Percentiles rank a stretch among this genome's conserved stretches.
Evolutionary conservation across 1,140 invertebrate genomes (phyloP).

Genomic region (Rhagoletis zephyria): DNA sequence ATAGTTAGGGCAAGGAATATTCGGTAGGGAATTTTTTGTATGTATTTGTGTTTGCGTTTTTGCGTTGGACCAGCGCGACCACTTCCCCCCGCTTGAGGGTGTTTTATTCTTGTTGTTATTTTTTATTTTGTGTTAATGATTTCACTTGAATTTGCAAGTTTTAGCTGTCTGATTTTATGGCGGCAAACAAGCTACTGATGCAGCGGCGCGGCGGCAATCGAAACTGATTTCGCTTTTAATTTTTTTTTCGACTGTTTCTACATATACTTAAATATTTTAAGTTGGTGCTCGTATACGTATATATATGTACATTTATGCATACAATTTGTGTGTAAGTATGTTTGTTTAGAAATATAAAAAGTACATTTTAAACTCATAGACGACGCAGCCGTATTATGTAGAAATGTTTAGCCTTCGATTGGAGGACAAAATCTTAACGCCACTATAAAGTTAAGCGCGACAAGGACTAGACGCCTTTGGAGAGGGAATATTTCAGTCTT

Average conservation of each 20-base stretch:
- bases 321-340: too few species aligned
- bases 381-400: too few species aligned
- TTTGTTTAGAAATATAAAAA: too few species aligned
- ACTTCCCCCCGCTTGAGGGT: slow-evolving; percentile 31
- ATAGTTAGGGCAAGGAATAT: not conserved
- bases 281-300: not conserved
- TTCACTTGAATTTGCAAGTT: slow-evolving; percentile 48
- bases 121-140: slow-evolving; percentile 49
- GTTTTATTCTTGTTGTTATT: slow-evolving; percentile 26
- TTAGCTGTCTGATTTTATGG: slow-evolving; percentile 41
- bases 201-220: not conserved
- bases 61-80: not conserved
- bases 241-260: not conserved
- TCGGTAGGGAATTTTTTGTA: not conserved
- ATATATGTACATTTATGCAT: too few species aligned
- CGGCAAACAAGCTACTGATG: slow-evolving; percentile 50
- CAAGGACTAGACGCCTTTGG: too few species aligned
- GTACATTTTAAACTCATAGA: too few species aligned
- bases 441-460: too few species aligned
- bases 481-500: too few species aligned
- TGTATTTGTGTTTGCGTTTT: not conserved
- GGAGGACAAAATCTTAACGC: too few species aligned
- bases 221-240: not conserved
- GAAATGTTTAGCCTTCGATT: too few species aligned
- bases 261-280: not conserved